Evolutionary conservation across 2,797 vertebrate genomes (phyloP).

Genomic region (Chrysocyon brachyurus): DNA sequence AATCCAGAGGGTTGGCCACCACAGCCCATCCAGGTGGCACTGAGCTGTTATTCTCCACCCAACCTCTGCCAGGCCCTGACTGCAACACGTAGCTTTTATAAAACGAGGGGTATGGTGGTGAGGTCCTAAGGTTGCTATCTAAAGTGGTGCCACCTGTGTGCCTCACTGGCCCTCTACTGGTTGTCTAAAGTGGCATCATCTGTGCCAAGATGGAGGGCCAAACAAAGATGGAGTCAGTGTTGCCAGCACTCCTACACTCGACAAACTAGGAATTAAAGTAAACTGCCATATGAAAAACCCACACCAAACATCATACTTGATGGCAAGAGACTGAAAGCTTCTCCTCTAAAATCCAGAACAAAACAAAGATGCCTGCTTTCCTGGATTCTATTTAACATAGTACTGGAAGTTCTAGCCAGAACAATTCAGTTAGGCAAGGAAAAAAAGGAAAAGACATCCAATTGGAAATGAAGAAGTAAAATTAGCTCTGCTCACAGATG

Average conservation of each 20-base stretch:
- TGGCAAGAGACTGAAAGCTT: background rate
- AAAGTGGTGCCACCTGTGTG: background rate
- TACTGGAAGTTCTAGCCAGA: background rate
- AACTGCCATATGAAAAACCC: background rate
- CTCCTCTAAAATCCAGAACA: background rate
- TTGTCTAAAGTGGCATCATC: background rate
- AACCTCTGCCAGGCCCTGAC: background rate
- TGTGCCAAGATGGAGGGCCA: background rate
- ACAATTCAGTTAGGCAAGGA: background rate
- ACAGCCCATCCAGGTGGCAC: background rate
- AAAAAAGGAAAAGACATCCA: background rate
- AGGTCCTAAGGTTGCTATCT: background rate
- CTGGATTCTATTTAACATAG: background rate
- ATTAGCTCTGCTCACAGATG: background rate
- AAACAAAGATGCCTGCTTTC: background rate
- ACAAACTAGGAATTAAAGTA: background rate
- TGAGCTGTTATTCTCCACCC: background rate
- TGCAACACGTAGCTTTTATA: background rate
- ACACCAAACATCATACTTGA: background rate
- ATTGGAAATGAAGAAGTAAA: conserved; percentile 10
- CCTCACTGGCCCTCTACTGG: background rate
- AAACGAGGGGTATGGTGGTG: background rate
- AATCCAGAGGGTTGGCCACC: background rate
- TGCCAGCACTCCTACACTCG: background rate
- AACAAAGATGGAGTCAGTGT: background rate